phyloP scores from a whole-genome alignment of 1,140 invertebrate species.

The Onthophagus taurus region DNA sequence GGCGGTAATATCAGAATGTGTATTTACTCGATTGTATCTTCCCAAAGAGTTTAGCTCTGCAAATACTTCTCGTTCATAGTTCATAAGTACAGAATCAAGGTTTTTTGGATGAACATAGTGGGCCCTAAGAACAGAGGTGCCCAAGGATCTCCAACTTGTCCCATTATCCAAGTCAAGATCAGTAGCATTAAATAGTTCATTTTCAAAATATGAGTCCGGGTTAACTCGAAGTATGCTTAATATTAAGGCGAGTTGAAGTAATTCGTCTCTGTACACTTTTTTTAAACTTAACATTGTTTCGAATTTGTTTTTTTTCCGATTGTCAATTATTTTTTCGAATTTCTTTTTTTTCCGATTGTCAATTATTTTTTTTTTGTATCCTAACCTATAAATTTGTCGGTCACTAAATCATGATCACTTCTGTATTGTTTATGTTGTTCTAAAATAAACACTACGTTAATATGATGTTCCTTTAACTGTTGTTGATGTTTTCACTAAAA shows the following conservation, averaged over 20 bases:
- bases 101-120: conserved; percentile 62
- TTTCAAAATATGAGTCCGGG: conserved; percentile 55
- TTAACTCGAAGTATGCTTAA: conserved; percentile 67
- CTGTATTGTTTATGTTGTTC: background rate
- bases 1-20: conserved; percentile 42
- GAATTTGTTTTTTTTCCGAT: conserved; percentile 5
- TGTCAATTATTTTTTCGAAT: conserved; percentile 5
- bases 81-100: conserved; percentile 58
- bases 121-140: conserved; percentile 42
- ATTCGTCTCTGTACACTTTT: conserved; percentile 66
- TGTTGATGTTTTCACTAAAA: background rate
- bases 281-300: conserved; percentile 57
- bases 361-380: conserved; percentile 4
- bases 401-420: too few relatives aligned
- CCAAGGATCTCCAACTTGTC: conserved; percentile 51
- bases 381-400: conserved; percentile 18
- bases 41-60: conserved; percentile 61
- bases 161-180: conserved; percentile 53
- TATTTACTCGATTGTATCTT: conserved; percentile 40
- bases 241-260: conserved; percentile 66
- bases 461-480: background rate
- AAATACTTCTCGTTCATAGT: conserved; percentile 64
- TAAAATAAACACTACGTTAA: background rate
- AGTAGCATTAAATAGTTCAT: conserved; percentile 38
- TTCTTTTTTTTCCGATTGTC: conserved; percentile 8